Evolutionary conservation across 2,113 vertebrate genomes (phyloP).

Genomic region (Progne subis): DNA sequence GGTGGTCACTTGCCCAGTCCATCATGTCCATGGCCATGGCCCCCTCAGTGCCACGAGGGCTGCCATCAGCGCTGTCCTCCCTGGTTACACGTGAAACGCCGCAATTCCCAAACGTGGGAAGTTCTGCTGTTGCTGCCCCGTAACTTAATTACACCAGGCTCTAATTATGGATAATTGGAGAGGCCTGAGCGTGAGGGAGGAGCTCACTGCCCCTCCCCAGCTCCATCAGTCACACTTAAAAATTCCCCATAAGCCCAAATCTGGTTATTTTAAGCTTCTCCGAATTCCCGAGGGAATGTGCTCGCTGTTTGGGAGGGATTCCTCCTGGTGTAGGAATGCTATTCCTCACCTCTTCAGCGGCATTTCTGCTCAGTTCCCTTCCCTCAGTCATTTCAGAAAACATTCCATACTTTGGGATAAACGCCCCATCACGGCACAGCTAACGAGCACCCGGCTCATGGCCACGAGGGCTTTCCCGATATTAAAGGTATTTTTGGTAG

Average conservation of each 20-base stretch:
- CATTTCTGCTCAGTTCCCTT: not conserved
- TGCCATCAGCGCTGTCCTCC: accelerated
- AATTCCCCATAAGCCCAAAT: not conserved
- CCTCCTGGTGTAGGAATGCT: accelerated
- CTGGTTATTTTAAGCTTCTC: not conserved
- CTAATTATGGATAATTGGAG: not conserved
- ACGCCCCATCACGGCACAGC: accelerated
- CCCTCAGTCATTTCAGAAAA: accelerated
- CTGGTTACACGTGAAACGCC: accelerated
- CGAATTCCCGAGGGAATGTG: accelerated
- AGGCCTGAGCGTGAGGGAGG: not conserved
- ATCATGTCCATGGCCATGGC: accelerated
- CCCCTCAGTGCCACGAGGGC: accelerated
- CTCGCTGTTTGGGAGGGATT: not conserved
- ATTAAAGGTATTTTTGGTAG: not conserved
- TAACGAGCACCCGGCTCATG: accelerated
- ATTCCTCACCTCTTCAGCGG: not conserved
- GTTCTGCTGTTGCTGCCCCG: accelerated
- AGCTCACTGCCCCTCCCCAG: not conserved
- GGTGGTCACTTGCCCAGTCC: not conserved
- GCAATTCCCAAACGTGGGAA: accelerated
- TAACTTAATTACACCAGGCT: not conserved
- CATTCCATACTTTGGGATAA: not conserved
- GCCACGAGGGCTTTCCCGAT: not conserved
- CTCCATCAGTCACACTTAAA: accelerated